phyloP scores from a whole-genome alignment of 2,888 invertebrate genomes.

The Heliconius charithonia region DNA sequence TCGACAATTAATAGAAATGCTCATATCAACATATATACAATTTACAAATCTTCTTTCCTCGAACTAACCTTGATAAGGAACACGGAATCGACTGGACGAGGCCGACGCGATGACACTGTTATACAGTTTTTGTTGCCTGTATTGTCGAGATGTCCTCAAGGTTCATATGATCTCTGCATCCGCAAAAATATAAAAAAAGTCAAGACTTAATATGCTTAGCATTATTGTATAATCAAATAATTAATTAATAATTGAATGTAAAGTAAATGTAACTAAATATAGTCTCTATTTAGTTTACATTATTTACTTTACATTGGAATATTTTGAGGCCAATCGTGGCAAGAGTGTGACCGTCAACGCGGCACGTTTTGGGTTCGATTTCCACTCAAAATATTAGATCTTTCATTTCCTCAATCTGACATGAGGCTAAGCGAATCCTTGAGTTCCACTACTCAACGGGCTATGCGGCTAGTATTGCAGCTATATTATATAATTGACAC shows the following conservation, averaged over 20 bases:
- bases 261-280: not conserved
- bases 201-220: not conserved
- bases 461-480: too few relatives aligned
- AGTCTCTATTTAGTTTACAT: too few relatives aligned
- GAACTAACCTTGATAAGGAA: slow-evolving; percentile 60
- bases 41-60: slow-evolving; percentile 37
- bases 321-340: too few relatives aligned
- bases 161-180: slow-evolving; percentile 45
- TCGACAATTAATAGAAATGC: not conserved
- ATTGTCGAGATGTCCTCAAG: slow-evolving; percentile 51
- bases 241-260: not conserved
- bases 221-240: not conserved
- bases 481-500: too few relatives aligned
- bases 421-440: too few relatives aligned
- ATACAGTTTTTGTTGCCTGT: slow-evolving; percentile 57
- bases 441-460: too few relatives aligned
- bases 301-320: too few relatives aligned
- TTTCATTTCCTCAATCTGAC: too few relatives aligned
- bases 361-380: too few relatives aligned
- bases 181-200: slow-evolving; percentile 33
- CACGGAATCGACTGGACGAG: slow-evolving; percentile 68
- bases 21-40: not conserved
- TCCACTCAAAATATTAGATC: too few relatives aligned
- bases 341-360: too few relatives aligned
- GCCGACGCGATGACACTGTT: slow-evolving; percentile 64